Evolutionary conservation across 2,113 vertebrate genomes (phyloP).

Genomic region (Scomber colias): DNA sequence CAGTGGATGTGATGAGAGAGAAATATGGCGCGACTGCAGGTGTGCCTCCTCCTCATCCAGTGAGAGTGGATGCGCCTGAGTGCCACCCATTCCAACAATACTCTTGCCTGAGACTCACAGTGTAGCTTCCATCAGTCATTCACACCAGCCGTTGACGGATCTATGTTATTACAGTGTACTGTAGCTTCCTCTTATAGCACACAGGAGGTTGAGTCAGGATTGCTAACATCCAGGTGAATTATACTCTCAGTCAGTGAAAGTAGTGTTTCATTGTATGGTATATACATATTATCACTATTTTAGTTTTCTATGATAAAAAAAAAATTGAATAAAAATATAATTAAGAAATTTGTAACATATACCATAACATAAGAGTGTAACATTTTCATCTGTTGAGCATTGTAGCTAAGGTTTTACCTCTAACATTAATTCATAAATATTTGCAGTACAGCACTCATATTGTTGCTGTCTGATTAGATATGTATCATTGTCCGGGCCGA

Average conservation of each 20-base stretch:
- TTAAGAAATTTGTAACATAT: no score
- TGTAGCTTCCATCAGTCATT: conserved; percentile 47
- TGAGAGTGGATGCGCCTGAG: conserved; percentile 68
- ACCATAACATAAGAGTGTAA: neutral
- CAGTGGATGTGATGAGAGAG: conserved; percentile 77
- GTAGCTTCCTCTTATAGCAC: neutral
- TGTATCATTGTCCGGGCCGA: no score
- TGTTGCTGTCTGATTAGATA: neutral
- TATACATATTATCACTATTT: neutral
- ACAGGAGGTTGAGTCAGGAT: neutral
- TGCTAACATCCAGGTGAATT: neutral
- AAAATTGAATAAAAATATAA: no score
- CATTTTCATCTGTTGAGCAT: no score
- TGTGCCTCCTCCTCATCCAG: conserved; percentile 59
- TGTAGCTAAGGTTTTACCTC: no score
- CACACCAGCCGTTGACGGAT: conserved; percentile 57
- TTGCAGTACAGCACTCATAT: no score
- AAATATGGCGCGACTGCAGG: conserved; percentile 74
- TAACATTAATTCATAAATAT: neutral
- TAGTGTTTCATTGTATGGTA: neutral
- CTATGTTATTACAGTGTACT: conserved; percentile 35
- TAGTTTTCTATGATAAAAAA: neutral
- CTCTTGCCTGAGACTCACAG: conserved; percentile 36
- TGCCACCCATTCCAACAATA: conserved; percentile 63
- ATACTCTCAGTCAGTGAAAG: neutral